These are phyloP conservation scores for Branchellion lobata DNA, from an alignment of 2,888 invertebrate genomes.

Conservation along the genomic window DNA sequence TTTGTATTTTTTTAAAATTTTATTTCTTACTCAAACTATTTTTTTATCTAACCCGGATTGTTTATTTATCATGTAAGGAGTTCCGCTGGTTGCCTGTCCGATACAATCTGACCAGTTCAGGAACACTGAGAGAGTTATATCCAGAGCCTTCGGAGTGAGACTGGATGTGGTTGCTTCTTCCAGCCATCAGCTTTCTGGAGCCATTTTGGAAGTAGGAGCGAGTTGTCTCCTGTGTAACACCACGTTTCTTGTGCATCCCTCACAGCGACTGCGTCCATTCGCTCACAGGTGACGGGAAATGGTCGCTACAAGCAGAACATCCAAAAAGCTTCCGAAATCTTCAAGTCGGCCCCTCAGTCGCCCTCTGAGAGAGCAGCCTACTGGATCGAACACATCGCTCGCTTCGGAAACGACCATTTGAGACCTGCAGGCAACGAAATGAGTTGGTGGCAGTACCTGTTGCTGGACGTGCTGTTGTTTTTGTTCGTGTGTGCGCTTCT, in stretches of 20 bases:
- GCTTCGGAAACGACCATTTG: conserved; percentile 43
- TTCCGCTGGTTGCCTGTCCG: conserved; percentile 45
- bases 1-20: no score
- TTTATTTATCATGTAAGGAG: no score
- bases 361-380: conserved; percentile 36
- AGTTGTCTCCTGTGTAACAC: no score
- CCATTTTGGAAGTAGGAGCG: no score
- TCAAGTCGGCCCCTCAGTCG: conserved; percentile 16
- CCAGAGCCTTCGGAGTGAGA: conserved; percentile 39
- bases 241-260: no score
- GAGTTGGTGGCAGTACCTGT: conserved; percentile 45
- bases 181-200: no score
- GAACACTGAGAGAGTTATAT: conserved; percentile 40
- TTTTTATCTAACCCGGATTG: no score
- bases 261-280: neutral
- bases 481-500: neutral
- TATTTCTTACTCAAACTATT: no score
- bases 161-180: conserved; percentile 35
- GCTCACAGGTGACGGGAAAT: conserved; percentile 33
- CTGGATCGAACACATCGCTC: conserved; percentile 46
- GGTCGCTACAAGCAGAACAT: conserved; percentile 23
- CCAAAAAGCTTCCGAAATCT: conserved; percentile 43
- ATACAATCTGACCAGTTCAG: conserved; percentile 38
- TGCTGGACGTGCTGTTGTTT: conserved; percentile 49
- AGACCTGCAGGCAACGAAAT: conserved; percentile 41